phyloP scores from a whole-genome alignment of 2,113 vertebrate genomes.

The Lophotis ruficrista region DNA sequence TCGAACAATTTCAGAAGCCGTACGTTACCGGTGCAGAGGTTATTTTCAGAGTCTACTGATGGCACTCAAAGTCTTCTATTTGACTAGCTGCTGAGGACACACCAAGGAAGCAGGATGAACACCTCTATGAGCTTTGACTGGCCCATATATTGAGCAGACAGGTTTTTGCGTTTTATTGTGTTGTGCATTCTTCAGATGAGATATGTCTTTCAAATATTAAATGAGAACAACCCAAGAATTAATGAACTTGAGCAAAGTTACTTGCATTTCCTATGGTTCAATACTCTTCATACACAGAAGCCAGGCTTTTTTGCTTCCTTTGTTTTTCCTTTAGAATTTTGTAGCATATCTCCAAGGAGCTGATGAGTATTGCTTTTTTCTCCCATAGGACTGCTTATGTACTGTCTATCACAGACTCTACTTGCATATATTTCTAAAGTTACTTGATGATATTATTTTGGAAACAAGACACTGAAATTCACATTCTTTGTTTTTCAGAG shows the following conservation, averaged over 20 bases:
- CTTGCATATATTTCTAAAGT: background rate
- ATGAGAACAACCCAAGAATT: background rate
- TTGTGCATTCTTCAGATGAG: background rate
- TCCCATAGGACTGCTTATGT: background rate
- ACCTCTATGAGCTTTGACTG: background rate
- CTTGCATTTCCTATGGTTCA: background rate
- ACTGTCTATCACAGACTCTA: background rate
- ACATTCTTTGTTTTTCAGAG: background rate
- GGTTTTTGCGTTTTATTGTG: background rate
- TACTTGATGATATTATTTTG: background rate
- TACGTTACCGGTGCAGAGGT: background rate
- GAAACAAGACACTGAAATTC: background rate
- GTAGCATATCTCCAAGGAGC: background rate
- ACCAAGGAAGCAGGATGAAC: background rate
- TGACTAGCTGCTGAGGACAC: background rate
- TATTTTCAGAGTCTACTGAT: background rate
- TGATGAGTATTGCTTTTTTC: background rate
- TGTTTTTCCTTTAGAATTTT: background rate
- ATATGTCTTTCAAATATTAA: background rate
- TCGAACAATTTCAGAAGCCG: background rate
- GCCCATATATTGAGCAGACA: background rate
- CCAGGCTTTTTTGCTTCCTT: background rate
- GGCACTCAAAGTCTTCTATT: background rate
- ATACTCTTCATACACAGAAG: background rate
- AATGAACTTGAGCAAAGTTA: background rate